Base-by-base conservation (phyloP, 2,797 vertebrate genomes). In the Chaetophractus vellerosus region DNA sequence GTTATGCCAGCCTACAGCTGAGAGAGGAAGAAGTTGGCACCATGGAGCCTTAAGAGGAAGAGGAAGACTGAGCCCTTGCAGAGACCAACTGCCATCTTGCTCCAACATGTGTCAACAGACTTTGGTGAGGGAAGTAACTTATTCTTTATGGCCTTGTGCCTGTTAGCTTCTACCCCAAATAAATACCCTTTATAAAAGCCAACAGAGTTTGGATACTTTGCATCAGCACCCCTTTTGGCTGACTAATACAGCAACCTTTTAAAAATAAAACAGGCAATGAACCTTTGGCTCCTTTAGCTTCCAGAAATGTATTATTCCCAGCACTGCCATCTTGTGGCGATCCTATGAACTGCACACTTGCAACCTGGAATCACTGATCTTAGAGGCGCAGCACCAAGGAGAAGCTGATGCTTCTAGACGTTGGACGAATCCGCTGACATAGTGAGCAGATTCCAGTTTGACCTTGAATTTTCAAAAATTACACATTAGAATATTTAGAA, bases 301-400 rank as follows among this genome's bases (percentile, higher is more conserved):
- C 41, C 45, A 83, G 41, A 19, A 87, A 75, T 84, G 61, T 52
- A n/a, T 59, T 59, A 41, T 79, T 75, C n/a, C 23, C 50, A 74
- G 80, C 41, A 18, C 80, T 95, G 91, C 57, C 33, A 15, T 80
- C 80, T 93, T 80, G 86, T 93, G 90, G 72, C 6, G 1, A 59
- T 80, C 48, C 48, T 66, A 10, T n/a, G 33, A 85, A 74, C 5
- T 14, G 74, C 80, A 80, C 0, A 45, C 28, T 45, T 21, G 45
- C 6, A 10, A 45, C 50, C 57, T 59, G 75, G 45, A 83, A 36
- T 23, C 33, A 63, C 16, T 24, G 26, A 63, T 45, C 6, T 33
- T 10, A 24, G 23, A 50, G 12, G 48, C 2, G 2, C 28, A 26
- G 19, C 79, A 14, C 10, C 0, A 1, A 1, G 1, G 28, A 69